Conservation (phyloP, 2,888 invertebrate species). For the Rhingia campestris region DNA sequence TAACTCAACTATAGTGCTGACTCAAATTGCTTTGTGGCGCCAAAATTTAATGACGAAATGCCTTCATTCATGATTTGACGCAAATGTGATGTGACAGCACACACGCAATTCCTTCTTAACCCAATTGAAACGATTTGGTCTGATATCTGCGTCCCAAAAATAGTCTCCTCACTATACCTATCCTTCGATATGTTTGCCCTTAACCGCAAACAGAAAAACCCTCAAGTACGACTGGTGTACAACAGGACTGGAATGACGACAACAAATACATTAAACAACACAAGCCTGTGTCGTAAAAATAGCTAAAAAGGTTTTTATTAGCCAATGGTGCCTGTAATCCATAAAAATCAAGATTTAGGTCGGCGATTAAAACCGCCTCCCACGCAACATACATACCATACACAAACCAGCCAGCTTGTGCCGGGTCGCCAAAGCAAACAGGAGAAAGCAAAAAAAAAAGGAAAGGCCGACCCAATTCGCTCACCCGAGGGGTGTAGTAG, state of each 20-base stretch:
- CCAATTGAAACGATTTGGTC: constrained; percentile 56
- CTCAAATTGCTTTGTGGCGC: constrained; percentile 34
- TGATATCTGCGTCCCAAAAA: constrained; percentile 39
- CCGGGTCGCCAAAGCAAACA: not conserved
- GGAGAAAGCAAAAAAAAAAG: not conserved
- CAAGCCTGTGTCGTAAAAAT: constrained; percentile 57
- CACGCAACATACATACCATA: constrained; percentile 11
- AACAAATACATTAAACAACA: constrained; percentile 53
- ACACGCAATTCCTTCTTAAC: constrained; percentile 42
- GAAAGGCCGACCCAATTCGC: constrained; percentile 1
- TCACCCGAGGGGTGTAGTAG: not conserved
- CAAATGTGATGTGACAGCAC: constrained; percentile 11
- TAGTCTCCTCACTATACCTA: constrained; percentile 8
- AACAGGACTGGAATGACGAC: constrained; percentile 20
- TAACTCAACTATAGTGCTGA: not conserved
- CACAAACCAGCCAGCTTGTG: no score
- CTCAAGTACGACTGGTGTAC: not conserved
- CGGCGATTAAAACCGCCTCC: constrained; percentile 65
- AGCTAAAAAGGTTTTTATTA: constrained; percentile 68
- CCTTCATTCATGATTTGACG: constrained; percentile 41
- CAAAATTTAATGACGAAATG: constrained; percentile 3
- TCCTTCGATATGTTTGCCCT: constrained; percentile 47
- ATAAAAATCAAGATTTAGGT: constrained; percentile 72
- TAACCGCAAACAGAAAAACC: constrained; percentile 22
- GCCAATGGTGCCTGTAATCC: constrained; percentile 71